Evolutionary conservation across 2,888 invertebrate genomes (phyloP).

Genomic region (Drosophila macrospina): DNA sequence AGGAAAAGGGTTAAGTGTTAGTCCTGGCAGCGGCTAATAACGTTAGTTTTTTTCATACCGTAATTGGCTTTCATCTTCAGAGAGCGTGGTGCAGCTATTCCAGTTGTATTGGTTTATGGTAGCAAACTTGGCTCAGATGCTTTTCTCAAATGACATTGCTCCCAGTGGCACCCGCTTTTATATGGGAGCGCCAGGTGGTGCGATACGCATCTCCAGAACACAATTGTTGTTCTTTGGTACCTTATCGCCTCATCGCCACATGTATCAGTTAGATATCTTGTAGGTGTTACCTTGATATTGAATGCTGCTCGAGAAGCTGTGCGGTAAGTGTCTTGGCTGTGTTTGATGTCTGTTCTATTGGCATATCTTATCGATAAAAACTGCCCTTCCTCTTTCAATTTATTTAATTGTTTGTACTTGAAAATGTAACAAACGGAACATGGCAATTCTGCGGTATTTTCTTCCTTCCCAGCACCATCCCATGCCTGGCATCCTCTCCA

Average conservation of each 20-base stretch:
- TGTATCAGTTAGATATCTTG: slow-evolving; percentile 24
- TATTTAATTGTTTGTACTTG: slow-evolving; percentile 62
- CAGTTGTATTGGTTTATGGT: slow-evolving; percentile 9
- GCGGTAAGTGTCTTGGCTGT: slow-evolving; percentile 25
- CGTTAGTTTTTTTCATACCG: slow-evolving; percentile 39
- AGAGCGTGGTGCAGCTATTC: slow-evolving; percentile 37
- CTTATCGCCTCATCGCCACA: slow-evolving; percentile 46
- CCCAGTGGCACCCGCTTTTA: slow-evolving; percentile 51
- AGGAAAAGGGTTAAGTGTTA: not conserved
- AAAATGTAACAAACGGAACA: slow-evolving; percentile 20
- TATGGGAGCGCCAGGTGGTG: slow-evolving; percentile 38
- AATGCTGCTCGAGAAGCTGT: slow-evolving; percentile 42
- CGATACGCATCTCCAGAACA: slow-evolving; percentile 23
- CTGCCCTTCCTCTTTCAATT: slow-evolving; percentile 44
- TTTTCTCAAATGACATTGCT: slow-evolving; percentile 56
- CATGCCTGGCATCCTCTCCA: too few relatives aligned
- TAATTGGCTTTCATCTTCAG: slow-evolving; percentile 57
- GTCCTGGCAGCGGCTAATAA: slow-evolving; percentile 5
- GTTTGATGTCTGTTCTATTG: slow-evolving; percentile 49
- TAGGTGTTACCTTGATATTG: slow-evolving; percentile 51
- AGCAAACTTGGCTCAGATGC: slow-evolving; percentile 36
- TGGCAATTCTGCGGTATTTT: slow-evolving; percentile 3
- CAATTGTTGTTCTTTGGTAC: slow-evolving; percentile 7
- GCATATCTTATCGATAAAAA: slow-evolving; percentile 41
- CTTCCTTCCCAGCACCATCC: not conserved